Evolutionary conservation across 1,140 invertebrate genomes (phyloP), one percentile per base, ranked within the genome.

Genomic region (Akabosia matsudoensis): DNA sequence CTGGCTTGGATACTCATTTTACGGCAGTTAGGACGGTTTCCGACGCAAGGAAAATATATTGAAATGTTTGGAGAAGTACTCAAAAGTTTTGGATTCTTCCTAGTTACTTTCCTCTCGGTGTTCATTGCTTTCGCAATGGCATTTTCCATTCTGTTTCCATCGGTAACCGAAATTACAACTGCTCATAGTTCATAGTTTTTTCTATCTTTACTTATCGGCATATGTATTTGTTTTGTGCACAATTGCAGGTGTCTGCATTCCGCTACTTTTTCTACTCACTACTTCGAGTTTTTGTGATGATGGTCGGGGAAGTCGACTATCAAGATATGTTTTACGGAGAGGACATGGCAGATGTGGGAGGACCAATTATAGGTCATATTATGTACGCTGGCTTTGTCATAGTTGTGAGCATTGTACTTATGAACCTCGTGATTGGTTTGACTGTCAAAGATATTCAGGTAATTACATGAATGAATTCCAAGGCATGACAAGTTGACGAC

Each of bases 11-110:
- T 76, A 14, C 75, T 81, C 4, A 78, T 81, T 16, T 52, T 81
- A 0, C 24, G 56, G 16, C 78, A 79, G 71, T 90, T 94, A 10
- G 92, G 92, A 18, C 87, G 92, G 73, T 93, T 94, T 84, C 92
- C 92, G 64, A 90, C 91, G 80, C 93, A 93, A 82, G 92, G 92
- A 0, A 85, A 93, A 1, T 93, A 93, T 80, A 89, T 94, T 3
- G 92, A 93, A 85, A 93, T 93, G 91, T 93, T 93, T 82, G 91
- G 91, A 7, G 92, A 85, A 86, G 92, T 93, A 71, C 89, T 92
- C 1, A 87, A 92, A 1, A 93, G 93, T 82, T 93, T 93, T 83
- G 89, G 89, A 24, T 92, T 92, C 82, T 94, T 93, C 81, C 85
- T 93, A 0, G 83, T 92, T 33, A 92, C 92, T n/a, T 94, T 93